phyloP scores from a whole-genome alignment of 2,888 invertebrate genomes.

The Leptopilina myrica region DNA sequence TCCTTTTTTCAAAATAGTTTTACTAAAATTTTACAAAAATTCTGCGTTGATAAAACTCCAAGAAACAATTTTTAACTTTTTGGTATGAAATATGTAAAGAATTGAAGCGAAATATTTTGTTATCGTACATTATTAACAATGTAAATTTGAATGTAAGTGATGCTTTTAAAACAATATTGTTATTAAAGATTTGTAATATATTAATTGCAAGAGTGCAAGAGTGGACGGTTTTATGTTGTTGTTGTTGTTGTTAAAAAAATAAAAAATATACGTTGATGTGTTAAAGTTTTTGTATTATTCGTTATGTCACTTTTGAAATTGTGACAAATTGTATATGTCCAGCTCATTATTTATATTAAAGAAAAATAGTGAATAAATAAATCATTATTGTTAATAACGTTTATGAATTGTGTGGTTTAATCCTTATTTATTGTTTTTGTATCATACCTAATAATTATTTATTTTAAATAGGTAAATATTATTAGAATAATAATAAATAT shows the following conservation, averaged over 20 bases:
- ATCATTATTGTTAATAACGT: conserved; percentile 25
- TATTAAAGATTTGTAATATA: not conserved
- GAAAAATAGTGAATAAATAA: conserved; percentile 1
- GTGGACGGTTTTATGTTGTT: not conserved
- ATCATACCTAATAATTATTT: not conserved
- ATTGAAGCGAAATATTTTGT: conserved; percentile 3
- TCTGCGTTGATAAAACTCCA: not conserved
- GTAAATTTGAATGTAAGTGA: not conserved
- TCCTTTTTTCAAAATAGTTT: not conserved
- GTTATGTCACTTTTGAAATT: conserved; percentile 7
- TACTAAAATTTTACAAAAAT: not conserved
- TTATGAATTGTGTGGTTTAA: not conserved
- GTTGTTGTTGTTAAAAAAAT: not conserved
- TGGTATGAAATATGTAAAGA: not conserved
- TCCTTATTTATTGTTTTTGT: not conserved
- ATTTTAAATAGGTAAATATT: not conserved
- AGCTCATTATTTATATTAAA: conserved; percentile 9
- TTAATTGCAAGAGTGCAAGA: conserved; percentile 1
- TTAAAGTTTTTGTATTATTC: not conserved
- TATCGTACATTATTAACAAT: not conserved
- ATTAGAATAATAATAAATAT: too few species aligned
- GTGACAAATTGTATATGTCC: conserved; percentile 4
- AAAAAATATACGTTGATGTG: not conserved
- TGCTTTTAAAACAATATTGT: not conserved
- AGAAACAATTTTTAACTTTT: not conserved